Percentiles rank a stretch among this genome's conserved stretches.
Evolutionary conservation across 2,113 vertebrate species (phyloP).

Genomic region (Microtus richardsoni): DNA sequence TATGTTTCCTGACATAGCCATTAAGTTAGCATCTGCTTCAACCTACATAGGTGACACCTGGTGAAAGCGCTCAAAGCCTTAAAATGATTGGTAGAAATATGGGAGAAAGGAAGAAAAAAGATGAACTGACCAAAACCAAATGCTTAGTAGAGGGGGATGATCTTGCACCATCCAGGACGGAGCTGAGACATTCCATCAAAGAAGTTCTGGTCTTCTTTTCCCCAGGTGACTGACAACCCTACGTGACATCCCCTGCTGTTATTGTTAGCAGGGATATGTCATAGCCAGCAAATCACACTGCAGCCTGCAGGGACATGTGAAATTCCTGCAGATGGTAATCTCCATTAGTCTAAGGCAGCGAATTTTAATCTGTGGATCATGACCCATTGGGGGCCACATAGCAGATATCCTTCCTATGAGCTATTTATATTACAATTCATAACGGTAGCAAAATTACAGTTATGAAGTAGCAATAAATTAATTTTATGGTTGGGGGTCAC

Average conservation of each 20-base stretch:
- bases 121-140: too few species aligned
- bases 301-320: not conserved
- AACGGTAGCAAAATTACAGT: not conserved
- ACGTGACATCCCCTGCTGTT: not conserved
- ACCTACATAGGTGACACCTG: not conserved
- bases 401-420: not conserved
- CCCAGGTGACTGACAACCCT: not conserved
- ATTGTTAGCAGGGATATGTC: not conserved
- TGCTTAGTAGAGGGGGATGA: too few species aligned
- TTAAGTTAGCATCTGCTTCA: not conserved
- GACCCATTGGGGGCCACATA: not conserved
- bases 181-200: too few species aligned
- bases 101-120: too few species aligned
- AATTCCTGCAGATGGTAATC: not conserved
- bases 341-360: not conserved
- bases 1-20: not conserved
- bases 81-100: too few species aligned
- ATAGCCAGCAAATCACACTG: not conserved
- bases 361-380: not conserved
- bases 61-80: not conserved
- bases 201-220: not conserved
- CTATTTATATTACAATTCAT: not conserved
- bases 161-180: too few species aligned
- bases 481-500: not conserved
- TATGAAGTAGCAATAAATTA: not conserved